Percentiles rank a stretch among this genome's conserved stretches.
Conservation (phyloP, 2,113 vertebrate genomes). For the Mesocricetus auratus region DNA sequence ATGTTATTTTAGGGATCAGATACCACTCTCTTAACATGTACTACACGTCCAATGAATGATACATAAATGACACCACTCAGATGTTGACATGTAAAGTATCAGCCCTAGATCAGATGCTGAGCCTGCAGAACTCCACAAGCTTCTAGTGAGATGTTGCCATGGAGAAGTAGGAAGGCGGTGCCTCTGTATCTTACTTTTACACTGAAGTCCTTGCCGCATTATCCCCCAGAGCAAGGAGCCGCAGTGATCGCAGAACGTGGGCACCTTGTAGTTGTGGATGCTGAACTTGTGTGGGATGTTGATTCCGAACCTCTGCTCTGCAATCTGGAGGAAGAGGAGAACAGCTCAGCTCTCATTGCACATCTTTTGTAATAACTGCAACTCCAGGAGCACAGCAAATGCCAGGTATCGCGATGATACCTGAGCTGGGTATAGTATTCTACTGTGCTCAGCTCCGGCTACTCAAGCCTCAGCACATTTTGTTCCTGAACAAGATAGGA, state of each 20-base stretch:
- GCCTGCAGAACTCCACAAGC: neutral
- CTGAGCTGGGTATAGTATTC: neutral
- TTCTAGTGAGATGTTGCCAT: accelerated
- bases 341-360: neutral
- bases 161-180: neutral
- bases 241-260: slow-evolving; percentile 98
- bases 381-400: neutral
- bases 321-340: slow-evolving; percentile 84
- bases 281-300: slow-evolving; percentile 98
- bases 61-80: neutral
- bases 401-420: neutral
- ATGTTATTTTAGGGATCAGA: neutral
- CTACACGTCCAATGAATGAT: neutral
- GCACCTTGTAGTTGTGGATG: slow-evolving; percentile 97
- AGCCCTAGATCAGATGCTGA: neutral
- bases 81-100: neutral
- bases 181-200: slow-evolving; percentile 92
- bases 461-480: neutral
- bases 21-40: neutral
- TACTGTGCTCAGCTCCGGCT: neutral
- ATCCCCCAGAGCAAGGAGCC: slow-evolving; percentile 98
- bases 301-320: slow-evolving; percentile 96
- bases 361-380: neutral
- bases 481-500: neutral
- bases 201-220: slow-evolving; percentile 96